phyloP scores from a whole-genome alignment of 64 coral and sea anemone genomes.

The Stichodactyla helianthus region DNA sequence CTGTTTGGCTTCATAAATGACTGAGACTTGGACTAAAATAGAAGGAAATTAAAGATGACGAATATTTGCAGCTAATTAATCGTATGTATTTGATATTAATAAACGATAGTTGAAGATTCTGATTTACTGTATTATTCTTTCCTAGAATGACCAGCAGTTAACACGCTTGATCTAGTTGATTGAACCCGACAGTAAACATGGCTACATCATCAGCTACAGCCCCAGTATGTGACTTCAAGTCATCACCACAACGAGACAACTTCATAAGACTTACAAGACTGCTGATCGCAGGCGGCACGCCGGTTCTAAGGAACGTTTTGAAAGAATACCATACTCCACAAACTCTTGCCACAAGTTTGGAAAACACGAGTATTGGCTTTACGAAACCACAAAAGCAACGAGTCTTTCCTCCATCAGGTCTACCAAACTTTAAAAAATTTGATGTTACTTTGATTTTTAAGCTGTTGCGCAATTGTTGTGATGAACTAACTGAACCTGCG shows the following conservation, averaged over 20 bases:
- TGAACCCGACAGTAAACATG: neutral
- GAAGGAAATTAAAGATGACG: too few species aligned
- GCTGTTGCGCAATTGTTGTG: slow-evolving; percentile 28
- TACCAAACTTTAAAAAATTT: neutral
- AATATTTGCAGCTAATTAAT: too few species aligned
- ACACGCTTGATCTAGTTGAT: too few species aligned
- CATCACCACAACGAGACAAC: neutral
- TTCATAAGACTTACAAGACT: neutral
- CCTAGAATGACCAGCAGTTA: too few species aligned
- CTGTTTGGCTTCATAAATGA: too few species aligned
- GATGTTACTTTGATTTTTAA: slow-evolving; percentile 21
- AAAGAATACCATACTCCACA: neutral
- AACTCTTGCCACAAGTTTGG: neutral
- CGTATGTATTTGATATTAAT: too few species aligned
- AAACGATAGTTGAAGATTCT: too few species aligned
- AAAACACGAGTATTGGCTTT: neutral
- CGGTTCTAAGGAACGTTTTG: neutral
- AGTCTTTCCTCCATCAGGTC: neutral
- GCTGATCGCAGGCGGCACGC: neutral
- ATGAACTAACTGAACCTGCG: neutral
- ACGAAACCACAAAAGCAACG: neutral
- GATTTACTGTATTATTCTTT: too few species aligned
- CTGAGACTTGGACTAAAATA: too few species aligned
- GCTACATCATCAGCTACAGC: neutral
- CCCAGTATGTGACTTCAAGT: neutral